Evolutionary conservation across 2,797 vertebrate species (phyloP).

Genomic region (Halcyon smyrnensis): DNA sequence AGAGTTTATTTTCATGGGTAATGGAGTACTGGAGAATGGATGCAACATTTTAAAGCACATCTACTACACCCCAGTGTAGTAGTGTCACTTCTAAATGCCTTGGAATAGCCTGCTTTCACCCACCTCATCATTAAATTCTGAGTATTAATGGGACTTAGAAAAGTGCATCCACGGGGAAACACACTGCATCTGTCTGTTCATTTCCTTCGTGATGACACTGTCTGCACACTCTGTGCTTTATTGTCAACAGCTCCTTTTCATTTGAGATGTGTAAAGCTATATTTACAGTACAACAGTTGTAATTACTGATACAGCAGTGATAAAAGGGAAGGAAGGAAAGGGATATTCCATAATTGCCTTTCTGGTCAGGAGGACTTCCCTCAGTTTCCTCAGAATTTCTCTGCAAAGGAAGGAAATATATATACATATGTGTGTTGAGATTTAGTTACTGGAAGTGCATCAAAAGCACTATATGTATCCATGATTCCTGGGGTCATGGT

Average conservation of each 20-base stretch:
- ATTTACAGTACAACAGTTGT: constrained; percentile 57
- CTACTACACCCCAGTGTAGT: neutral
- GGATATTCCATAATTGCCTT: neutral
- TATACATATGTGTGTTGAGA: constrained; percentile 28
- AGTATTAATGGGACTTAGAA: constrained; percentile 35
- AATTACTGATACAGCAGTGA: constrained; percentile 26
- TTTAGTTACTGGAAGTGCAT: constrained; percentile 42
- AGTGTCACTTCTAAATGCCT: neutral
- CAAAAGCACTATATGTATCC: constrained; percentile 15
- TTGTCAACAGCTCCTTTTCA: constrained; percentile 26
- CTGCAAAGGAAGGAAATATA: neutral
- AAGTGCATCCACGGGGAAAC: neutral
- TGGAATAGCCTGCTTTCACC: neutral
- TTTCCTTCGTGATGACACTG: neutral
- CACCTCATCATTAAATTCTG: neutral
- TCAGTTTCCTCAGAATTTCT: neutral
- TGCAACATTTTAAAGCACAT: neutral
- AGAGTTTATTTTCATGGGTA: neutral
- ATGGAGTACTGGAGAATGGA: neutral
- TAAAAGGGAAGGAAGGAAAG: constrained; percentile 21
- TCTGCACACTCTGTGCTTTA: constrained; percentile 10
- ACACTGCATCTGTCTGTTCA: neutral
- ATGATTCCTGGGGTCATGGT: constrained; percentile 17
- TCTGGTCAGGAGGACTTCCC: neutral
- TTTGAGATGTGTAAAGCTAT: constrained; percentile 9